Conservation (phyloP, 2,888 invertebrate genomes). For the Sepiola atlantica region DNA sequence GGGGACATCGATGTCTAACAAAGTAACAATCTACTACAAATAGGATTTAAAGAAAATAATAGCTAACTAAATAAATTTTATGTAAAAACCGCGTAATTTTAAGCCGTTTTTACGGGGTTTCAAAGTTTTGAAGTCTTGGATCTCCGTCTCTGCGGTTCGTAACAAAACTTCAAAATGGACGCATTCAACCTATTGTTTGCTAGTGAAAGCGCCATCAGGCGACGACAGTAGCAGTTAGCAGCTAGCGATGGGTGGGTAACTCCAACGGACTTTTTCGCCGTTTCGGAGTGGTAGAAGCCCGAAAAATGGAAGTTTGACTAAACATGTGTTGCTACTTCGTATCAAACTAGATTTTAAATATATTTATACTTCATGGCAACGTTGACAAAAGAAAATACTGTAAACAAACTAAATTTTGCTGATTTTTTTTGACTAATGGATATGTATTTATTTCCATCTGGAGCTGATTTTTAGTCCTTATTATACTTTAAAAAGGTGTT, state of each 20-base stretch:
- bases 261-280: slow-evolving; percentile 56
- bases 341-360: slow-evolving; percentile 50
- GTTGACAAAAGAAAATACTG: slow-evolving; percentile 50
- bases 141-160: slow-evolving; percentile 41
- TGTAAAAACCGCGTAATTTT: neutral
- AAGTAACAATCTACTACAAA: slow-evolving; percentile 4
- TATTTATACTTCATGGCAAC: slow-evolving; percentile 49
- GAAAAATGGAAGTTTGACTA: slow-evolving; percentile 44
- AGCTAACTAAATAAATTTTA: slow-evolving; percentile 34
- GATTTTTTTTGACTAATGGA: slow-evolving; percentile 33
- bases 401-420: neutral
- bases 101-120: slow-evolving; percentile 38
- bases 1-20: neutral
- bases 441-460: slow-evolving; percentile 49
- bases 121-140: slow-evolving; percentile 42
- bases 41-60: neutral
- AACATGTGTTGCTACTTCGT: slow-evolving; percentile 47
- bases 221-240: slow-evolving; percentile 64
- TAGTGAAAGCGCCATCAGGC: slow-evolving; percentile 66
- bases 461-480: slow-evolving; percentile 46
- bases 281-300: slow-evolving; percentile 52
- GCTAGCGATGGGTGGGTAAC: slow-evolving; percentile 66
- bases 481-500: slow-evolving; percentile 53
- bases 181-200: slow-evolving; percentile 63
- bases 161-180: slow-evolving; percentile 56